Base-by-base conservation (phyloP, 2,797 vertebrate genomes). In the Pempheris klunzingeri region DNA sequence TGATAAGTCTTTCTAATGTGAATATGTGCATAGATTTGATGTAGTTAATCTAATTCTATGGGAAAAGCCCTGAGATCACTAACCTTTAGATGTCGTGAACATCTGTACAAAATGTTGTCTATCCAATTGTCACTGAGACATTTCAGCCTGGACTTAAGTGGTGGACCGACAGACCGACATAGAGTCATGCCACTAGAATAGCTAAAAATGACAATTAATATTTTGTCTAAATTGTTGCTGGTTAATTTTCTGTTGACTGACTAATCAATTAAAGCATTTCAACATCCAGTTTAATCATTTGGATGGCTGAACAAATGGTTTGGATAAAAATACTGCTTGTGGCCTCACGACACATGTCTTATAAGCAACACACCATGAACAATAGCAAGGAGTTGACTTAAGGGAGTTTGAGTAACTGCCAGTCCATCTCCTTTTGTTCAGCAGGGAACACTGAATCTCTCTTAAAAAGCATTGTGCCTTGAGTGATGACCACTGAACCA, bases 401-500 rank as follows among this genome's bases (percentile, higher is more conserved):
- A 58, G 10, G 12, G 53, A 38, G 30, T 79, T n/a, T 60, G 28
- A 30, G 53, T 38, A 32, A 55, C 41, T 69, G 46, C 64, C 53
- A 65, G 60, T 39, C 68, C 22, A 28, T 69, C 41, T 72, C 14
- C 54, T 63, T 53, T 65, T 50, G 46, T 80, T 87, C 32, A 71
- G 44, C 32, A 77, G 36, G n/a, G 15, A 87, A 41, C 34, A 66
- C 38, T 46, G 28, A 76, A 43, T 71, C 49, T 22, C 28, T 63
- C 58, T 49, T 57, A 52, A 74, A 74, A 76, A 67, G 43, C 74
- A 5, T 24, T 38, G 26, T 49, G 74, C 64, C 32, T 12, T 75
- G 60, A 85, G 77, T 70, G 50, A 85, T 68, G 68, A 47, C 59
- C 66, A 83, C 38, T 77, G 71, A 83, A 83, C 71, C 81, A 80